Percentiles rank a stretch among this genome's conserved stretches.
phyloP scores from a whole-genome alignment of 2,113 vertebrate species.

The Passerina amoena region DNA sequence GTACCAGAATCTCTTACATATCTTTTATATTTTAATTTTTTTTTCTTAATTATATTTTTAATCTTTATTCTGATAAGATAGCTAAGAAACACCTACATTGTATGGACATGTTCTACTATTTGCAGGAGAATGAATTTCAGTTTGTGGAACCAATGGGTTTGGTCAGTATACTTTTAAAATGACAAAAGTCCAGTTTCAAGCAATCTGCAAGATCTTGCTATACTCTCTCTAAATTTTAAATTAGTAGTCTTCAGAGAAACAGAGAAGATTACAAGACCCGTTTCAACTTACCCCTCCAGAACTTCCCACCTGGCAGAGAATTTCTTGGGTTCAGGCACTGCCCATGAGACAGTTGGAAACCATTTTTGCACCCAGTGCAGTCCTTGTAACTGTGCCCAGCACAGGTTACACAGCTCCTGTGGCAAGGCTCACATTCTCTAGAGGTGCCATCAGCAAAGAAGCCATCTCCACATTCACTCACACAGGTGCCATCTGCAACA shows the following conservation, averaged over 20 bases:
- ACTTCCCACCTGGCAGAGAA: conserved; percentile 30
- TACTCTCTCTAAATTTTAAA: neutral
- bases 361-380: conserved; percentile 78
- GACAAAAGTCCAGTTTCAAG: neutral
- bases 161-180: neutral
- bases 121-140: neutral
- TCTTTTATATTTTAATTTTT: neutral
- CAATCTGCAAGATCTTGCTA: neutral
- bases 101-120: neutral
- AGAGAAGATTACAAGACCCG: neutral
- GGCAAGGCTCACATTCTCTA: conserved; percentile 84
- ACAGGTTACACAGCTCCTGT: conserved; percentile 79
- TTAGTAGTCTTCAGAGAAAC: neutral
- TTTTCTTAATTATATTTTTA: neutral
- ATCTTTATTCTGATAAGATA: neutral
- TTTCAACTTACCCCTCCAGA: conserved; percentile 77
- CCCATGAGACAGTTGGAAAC: conserved; percentile 56
- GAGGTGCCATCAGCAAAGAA: conserved; percentile 75
- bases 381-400: conserved; percentile 71
- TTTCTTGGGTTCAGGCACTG: conserved; percentile 63
- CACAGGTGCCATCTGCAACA: conserved; percentile 70
- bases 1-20: neutral
- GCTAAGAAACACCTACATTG: neutral
- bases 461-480: conserved; percentile 78
- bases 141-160: neutral